Evolutionary conservation across 2,888 invertebrate species (phyloP), one percentile per base, ranked within the genome.

Genomic region (Watsonalla binaria): DNA sequence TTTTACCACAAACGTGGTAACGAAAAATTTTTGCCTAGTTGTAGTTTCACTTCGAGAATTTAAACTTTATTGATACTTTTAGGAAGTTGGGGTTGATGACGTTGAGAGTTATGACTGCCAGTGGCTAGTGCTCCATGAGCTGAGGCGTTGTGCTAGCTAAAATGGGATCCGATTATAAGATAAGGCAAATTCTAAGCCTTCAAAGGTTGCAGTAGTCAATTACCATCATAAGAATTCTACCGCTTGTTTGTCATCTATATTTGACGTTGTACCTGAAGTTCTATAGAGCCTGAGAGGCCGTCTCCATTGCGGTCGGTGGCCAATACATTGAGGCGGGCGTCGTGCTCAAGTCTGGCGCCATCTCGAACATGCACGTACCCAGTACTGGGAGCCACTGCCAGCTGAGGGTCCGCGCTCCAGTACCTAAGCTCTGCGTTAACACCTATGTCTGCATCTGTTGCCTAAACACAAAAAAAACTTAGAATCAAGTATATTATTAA

Each of bases 331-430:
- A 90, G 73, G 9, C 62, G 58, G 9, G 73, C 64, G 42, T 82
- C 67, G 39, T 86, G 63, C 53, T 86, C 80, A 39, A 92, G 73
- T 33, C 72, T 55, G 0, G 83, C 79, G 13, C 80, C 78, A 50
- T 79, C 81, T 35, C 82, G 80, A 5, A 93, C 88, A 58, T 92
- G 92, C 1, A 95, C 91, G 6, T 86, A 86, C 0, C 95, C 95
- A 5, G 92, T 92, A 15, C 78, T 70, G 0, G 92, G 86, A 45
- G 93, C 86, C 47, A 95, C 92, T 0, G 86, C 82, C 56, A 94
- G 88, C 14, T 78, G 78, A 6, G 83, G 76, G 24, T 82, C 83
- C 0, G 66, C 51, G 59, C 83, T 89, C 82, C 80, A 85, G 59
- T 88, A 90, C 2, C 68, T 24, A 5, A 90, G 50, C 0, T 70